phyloP scores from a whole-genome alignment of 2,888 invertebrate genomes.

The Spialia ferax region DNA sequence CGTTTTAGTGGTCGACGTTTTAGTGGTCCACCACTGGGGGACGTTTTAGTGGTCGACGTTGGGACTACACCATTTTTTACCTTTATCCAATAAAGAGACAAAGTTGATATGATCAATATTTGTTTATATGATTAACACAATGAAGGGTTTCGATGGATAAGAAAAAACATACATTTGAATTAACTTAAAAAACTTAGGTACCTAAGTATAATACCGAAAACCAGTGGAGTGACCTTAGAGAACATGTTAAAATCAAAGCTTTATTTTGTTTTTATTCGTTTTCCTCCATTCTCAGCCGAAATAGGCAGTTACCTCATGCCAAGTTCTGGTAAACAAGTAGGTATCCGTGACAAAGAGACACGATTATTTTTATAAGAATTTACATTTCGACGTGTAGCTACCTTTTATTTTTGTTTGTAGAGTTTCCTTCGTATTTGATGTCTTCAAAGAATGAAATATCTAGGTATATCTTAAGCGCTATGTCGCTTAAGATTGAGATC shows the following conservation, averaged over 20 bases:
- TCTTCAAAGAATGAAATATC: neutral
- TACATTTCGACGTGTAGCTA: neutral
- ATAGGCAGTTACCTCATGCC: slow-evolving; percentile 20
- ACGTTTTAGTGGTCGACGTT: no score
- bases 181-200: neutral
- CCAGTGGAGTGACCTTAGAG: slow-evolving; percentile 8
- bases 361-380: slow-evolving; percentile 41
- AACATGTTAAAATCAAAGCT: slow-evolving; percentile 17
- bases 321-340: slow-evolving; percentile 27
- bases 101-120: no score
- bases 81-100: no score
- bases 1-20: no score
- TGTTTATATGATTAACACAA: neutral
- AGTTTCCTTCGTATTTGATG: neutral
- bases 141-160: neutral
- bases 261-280: slow-evolving; percentile 27
- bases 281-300: slow-evolving; percentile 34
- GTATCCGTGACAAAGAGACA: slow-evolving; percentile 8
- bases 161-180: neutral
- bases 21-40: no score
- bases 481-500: no score
- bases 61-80: no score
- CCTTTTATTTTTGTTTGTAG: neutral
- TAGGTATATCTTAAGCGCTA: no score
- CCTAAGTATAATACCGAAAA: neutral